Evolutionary conservation across 2,888 invertebrate species (phyloP).

Genomic region (Erynnis tages): DNA sequence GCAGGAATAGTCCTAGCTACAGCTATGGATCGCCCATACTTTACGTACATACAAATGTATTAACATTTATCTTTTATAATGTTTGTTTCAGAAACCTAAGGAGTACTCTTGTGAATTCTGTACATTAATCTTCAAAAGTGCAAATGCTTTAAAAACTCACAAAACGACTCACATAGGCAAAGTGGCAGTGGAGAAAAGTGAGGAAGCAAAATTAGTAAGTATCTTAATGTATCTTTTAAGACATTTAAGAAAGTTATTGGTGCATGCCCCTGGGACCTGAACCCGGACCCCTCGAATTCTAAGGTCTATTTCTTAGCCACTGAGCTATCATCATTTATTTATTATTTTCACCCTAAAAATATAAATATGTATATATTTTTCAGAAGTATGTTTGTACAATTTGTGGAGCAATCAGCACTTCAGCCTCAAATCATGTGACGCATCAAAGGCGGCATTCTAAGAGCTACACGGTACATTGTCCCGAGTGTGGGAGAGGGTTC

Average conservation of each 20-base stretch:
- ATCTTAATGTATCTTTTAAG: background rate
- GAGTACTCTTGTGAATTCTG: conserved; percentile 42
- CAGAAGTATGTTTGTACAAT: conserved; percentile 52
- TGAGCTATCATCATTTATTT: background rate
- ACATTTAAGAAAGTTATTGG: too few relatives aligned
- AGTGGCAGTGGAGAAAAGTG: too few relatives aligned
- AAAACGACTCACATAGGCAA: conserved; percentile 34
- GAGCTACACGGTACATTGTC: conserved; percentile 46
- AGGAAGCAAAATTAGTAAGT: background rate
- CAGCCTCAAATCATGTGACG: conserved; percentile 46
- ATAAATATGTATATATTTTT: conserved; percentile 21
- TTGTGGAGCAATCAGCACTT: conserved; percentile 53
- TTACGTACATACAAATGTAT: too few relatives aligned
- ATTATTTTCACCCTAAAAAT: background rate
- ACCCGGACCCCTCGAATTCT: too few relatives aligned
- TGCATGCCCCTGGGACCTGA: too few relatives aligned
- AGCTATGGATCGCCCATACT: too few relatives aligned
- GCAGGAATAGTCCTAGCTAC: too few relatives aligned
- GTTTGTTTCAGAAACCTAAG: conserved; percentile 32
- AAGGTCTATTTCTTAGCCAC: too few relatives aligned
- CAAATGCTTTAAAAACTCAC: conserved; percentile 37
- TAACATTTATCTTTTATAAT: background rate
- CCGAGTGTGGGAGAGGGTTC: conserved; percentile 58
- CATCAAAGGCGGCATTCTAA: conserved; percentile 63
- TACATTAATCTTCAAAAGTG: conserved; percentile 38